These are phyloP conservation scores for Pantherophis vulpinus DNA, from an alignment of 2,797 vertebrate genomes.

Conservation along the genomic window DNA sequence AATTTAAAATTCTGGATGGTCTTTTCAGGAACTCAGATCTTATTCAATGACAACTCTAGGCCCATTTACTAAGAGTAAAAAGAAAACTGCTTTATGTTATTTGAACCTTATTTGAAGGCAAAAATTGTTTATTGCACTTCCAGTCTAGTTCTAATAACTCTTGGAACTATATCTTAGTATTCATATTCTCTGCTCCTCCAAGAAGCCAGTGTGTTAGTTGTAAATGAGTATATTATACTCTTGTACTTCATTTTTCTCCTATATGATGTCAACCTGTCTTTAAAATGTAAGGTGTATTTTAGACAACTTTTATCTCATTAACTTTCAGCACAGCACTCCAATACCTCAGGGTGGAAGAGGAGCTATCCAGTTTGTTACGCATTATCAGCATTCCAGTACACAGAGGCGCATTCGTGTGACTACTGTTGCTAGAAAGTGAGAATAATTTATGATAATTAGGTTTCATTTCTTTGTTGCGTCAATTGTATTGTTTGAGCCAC, in stretches of 20 bases:
- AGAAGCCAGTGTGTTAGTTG: background rate
- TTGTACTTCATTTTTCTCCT: background rate
- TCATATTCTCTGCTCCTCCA: background rate
- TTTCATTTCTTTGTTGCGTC: background rate
- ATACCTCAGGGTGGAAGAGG: slow-evolving; percentile 93
- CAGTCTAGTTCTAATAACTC: background rate
- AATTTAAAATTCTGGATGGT: background rate
- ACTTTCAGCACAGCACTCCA: slow-evolving; percentile 87
- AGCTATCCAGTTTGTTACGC: slow-evolving; percentile 92
- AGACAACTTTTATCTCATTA: slow-evolving; percentile 3
- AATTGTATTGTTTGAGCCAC: background rate
- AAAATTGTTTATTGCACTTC: background rate
- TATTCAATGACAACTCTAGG: background rate
- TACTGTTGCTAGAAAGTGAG: slow-evolving; percentile 95
- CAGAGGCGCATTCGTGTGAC: slow-evolving; percentile 92
- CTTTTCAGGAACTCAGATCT: background rate
- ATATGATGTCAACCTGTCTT: background rate
- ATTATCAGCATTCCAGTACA: slow-evolving; percentile 92
- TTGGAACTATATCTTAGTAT: background rate
- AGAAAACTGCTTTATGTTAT: background rate
- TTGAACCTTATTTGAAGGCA: background rate
- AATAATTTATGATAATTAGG: slow-evolving; percentile 1
- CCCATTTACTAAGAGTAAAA: background rate
- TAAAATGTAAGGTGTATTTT: background rate
- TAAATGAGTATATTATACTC: background rate